Conservation (phyloP, 2,888 invertebrate species). For the Herminia tarsipennalis region DNA sequence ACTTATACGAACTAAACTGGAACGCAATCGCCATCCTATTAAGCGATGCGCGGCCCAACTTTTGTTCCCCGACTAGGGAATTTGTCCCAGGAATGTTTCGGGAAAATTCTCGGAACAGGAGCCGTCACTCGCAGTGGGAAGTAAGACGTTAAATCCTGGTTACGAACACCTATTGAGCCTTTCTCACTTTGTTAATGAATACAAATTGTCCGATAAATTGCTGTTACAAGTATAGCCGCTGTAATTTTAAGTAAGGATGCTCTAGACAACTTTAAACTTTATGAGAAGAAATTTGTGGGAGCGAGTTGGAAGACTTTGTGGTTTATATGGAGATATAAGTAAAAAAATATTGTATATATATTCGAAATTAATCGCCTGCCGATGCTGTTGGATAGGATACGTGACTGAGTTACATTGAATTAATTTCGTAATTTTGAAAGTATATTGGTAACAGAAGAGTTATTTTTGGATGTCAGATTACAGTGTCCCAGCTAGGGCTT, state of each 20-base stretch:
- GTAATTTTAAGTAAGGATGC: constrained; percentile 28
- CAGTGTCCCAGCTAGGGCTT: no score
- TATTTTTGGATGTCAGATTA: no score
- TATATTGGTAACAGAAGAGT: no score
- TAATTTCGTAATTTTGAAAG: no score
- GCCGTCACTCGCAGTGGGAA: constrained; percentile 61
- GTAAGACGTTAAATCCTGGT: constrained; percentile 79
- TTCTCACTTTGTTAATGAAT: constrained; percentile 71
- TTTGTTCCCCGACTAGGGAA: constrained; percentile 57
- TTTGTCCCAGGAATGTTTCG: constrained; percentile 75
- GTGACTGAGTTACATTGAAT: no score
- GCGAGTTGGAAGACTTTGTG: no score
- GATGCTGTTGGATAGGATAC: no score
- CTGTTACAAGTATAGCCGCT: constrained; percentile 55
- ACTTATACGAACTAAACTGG: constrained; percentile 24
- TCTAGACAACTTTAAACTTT: background rate
- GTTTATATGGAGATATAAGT: no score
- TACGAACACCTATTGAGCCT: constrained; percentile 70
- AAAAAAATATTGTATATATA: no score
- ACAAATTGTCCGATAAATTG: constrained; percentile 68
- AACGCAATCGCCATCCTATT: constrained; percentile 52
- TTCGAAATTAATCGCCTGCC: no score
- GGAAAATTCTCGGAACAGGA: constrained; percentile 69
- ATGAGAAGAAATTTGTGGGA: no score
- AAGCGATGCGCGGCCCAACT: constrained; percentile 58